phyloP scores from a whole-genome alignment of 2,888 invertebrate genomes.

The Drosophila antonietae region DNA sequence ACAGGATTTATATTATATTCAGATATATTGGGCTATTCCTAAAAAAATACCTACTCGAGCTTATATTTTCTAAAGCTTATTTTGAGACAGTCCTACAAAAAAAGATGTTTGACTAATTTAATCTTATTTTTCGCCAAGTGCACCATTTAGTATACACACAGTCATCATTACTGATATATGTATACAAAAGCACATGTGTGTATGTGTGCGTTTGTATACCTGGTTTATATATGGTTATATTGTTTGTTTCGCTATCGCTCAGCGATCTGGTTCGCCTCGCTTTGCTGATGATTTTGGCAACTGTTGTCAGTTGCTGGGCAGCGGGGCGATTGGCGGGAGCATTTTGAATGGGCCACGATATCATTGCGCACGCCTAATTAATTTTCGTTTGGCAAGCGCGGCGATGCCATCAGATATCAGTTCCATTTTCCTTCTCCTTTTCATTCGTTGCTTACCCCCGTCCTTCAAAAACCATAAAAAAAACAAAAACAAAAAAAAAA shows the following conservation, averaged over 20 bases:
- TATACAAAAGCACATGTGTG: neutral
- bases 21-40: no score
- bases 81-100: neutral
- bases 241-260: conserved; percentile 45
- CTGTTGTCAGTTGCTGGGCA: conserved; percentile 19
- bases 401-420: conserved; percentile 59
- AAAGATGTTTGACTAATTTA: no score
- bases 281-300: conserved; percentile 60
- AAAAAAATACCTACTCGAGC: no score
- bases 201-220: neutral
- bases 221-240: conserved; percentile 32
- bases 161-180: conserved; percentile 12
- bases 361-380: conserved; percentile 61
- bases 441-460: conserved; percentile 3
- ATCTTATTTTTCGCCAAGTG: neutral
- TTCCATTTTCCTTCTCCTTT: conserved; percentile 38
- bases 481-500: neutral
- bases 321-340: neutral
- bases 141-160: conserved; percentile 4
- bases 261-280: conserved; percentile 42
- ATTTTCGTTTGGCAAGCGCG: conserved; percentile 50
- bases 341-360: conserved; percentile 26
- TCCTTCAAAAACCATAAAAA: neutral
- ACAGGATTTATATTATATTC: no score
- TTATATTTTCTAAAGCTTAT: neutral